Evolutionary conservation across 2,113 vertebrate species (phyloP).

Genomic region (Ptilonorhynchus violaceus): DNA sequence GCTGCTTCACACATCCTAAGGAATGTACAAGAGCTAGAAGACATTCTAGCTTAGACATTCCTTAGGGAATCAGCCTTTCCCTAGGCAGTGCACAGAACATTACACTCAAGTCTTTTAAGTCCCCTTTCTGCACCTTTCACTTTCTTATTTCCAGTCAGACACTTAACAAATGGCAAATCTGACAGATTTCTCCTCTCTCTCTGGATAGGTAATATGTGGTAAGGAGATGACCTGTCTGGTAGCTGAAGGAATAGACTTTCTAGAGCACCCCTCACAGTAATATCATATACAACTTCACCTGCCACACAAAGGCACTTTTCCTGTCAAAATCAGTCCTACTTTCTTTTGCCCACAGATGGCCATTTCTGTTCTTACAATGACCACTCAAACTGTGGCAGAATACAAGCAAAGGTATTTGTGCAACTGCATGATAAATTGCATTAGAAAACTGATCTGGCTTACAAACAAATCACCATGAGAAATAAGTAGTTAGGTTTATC

Average conservation of each 20-base stretch:
- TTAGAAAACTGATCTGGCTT: not conserved
- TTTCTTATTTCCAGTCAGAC: not conserved
- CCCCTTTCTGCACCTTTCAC: not conserved
- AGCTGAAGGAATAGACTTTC: not conserved
- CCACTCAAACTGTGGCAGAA: not conserved
- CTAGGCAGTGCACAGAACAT: not conserved
- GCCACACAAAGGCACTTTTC: not conserved
- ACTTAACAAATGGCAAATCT: not conserved
- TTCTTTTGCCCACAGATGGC: not conserved
- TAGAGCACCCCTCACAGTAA: fast-evolving
- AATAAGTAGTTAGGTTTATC: not conserved
- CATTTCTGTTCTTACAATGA: not conserved
- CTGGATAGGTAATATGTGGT: not conserved
- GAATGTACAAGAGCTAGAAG: not conserved
- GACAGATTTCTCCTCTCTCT: not conserved
- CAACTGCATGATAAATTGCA: not conserved
- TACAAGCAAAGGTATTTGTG: not conserved
- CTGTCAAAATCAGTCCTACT: not conserved
- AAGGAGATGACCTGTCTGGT: not conserved
- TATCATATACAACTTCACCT: not conserved
- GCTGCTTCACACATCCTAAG: not conserved
- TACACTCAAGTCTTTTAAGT: not conserved
- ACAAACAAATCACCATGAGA: not conserved
- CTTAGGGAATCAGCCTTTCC: not conserved
- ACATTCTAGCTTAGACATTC: not conserved